A percentile compares a stretch with the other conserved stretches of the same genome.
These are phyloP conservation scores for Mus caroli DNA, from an alignment of 2,797 vertebrate species.

Conservation along the genomic window DNA sequence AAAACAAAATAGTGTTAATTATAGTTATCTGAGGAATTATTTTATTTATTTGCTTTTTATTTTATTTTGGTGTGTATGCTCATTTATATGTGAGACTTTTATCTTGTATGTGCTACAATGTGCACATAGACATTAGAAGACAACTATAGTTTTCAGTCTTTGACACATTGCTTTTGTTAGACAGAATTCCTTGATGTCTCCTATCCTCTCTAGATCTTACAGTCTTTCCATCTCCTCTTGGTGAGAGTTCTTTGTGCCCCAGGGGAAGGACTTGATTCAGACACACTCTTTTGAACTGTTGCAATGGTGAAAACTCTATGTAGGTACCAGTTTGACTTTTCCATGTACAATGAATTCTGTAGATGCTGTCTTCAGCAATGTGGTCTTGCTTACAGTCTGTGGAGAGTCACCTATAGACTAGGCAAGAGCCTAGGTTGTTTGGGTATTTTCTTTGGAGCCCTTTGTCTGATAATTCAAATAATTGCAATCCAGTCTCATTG, in stretches of 20 bases:
- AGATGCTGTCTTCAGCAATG: not conserved
- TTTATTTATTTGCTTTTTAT: not conserved
- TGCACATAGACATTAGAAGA: not conserved
- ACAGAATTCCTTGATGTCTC: not conserved
- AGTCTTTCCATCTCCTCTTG: not conserved
- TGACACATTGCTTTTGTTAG: not conserved
- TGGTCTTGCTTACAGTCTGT: not conserved
- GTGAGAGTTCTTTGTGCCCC: not conserved
- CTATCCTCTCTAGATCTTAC: not conserved
- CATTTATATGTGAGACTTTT: not conserved
- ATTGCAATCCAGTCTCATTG: not conserved
- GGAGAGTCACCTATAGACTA: not conserved
- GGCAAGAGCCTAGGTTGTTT: not conserved
- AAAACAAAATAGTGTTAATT: not conserved
- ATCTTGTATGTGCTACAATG: not conserved
- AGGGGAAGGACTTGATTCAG: not conserved
- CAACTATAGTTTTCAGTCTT: not conserved
- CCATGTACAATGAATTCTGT: not conserved
- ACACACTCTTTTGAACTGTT: not conserved
- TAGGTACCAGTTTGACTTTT: not conserved
- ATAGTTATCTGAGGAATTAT: not conserved
- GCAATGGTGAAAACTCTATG: not conserved
- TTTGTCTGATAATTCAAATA: not conserved
- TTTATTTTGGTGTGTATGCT: not conserved
- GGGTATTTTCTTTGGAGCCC: not conserved